These are phyloP conservation scores for Chloebia gouldiae DNA, from an alignment of 2,113 vertebrate species.

Conservation along the genomic window DNA sequence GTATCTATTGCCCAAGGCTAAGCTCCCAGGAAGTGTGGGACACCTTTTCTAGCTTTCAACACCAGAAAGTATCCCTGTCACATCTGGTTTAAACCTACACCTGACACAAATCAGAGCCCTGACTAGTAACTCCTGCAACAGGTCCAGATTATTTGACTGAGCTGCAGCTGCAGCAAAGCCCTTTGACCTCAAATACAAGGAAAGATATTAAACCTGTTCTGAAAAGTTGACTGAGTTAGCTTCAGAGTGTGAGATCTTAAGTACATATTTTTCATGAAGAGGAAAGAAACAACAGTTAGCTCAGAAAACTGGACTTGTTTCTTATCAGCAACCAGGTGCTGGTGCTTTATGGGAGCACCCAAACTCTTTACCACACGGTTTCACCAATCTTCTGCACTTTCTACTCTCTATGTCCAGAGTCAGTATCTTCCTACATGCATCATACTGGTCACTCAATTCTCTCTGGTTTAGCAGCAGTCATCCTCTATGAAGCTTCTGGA, in stretches of 20 bases:
- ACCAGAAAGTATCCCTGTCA: constrained; percentile 40
- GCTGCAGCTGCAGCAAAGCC: constrained; percentile 48
- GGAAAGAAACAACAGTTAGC: constrained; percentile 8
- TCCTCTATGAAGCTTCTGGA: not conserved
- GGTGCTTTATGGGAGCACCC: not conserved
- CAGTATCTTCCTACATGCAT: not conserved
- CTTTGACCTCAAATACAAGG: constrained; percentile 46
- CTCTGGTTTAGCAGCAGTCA: not conserved
- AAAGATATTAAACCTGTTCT: constrained; percentile 46
- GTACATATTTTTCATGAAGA: not conserved
- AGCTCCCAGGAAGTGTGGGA: constrained; percentile 58
- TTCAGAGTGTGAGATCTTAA: constrained; percentile 11
- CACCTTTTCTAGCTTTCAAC: constrained; percentile 45
- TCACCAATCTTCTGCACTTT: not conserved
- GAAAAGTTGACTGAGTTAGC: constrained; percentile 12
- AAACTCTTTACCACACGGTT: not conserved
- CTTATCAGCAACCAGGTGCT: not conserved
- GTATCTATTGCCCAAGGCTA: not conserved
- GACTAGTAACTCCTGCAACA: constrained; percentile 51
- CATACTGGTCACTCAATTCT: not conserved
- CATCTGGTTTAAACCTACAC: constrained; percentile 48
- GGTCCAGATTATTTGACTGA: constrained; percentile 38
- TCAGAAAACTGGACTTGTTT: constrained; percentile 31
- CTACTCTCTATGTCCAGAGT: not conserved
- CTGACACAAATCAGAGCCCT: constrained; percentile 58